A percentile compares a stretch with the other conserved stretches of the same genome.
Conservation (phyloP, 37 sponge, comb jelly and placozoan genomes). For the Ephydatia muelleri region DNA sequence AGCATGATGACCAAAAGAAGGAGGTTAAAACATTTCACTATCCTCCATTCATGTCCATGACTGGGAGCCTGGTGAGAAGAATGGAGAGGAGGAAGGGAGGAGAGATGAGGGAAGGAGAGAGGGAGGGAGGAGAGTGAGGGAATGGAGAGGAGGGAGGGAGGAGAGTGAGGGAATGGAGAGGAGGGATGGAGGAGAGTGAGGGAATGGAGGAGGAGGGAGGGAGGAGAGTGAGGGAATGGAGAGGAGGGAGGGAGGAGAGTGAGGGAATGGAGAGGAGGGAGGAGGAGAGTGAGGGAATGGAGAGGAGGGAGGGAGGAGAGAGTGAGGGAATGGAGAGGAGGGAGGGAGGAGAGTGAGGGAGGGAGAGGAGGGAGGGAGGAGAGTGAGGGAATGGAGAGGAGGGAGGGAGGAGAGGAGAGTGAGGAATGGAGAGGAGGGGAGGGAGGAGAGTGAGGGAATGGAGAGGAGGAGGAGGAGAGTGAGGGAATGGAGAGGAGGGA, state of each 20-base stretch:
- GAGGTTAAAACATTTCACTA: neutral
- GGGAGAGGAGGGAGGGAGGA: no score
- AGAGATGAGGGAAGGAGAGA: neutral
- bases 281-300: no score
- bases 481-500: neutral
- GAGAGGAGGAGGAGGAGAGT: neutral
- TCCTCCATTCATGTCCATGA: neutral
- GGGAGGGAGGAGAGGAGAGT: neutral
- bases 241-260: conserved; percentile 3
- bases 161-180: neutral
- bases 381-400: neutral
- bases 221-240: neutral
- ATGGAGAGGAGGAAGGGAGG: neutral
- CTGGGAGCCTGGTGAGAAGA: neutral
- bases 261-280: conserved; percentile 2
- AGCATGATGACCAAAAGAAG: neutral
- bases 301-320: no score
- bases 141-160: neutral
- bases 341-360: neutral
- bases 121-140: conserved; percentile 14
- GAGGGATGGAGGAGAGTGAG: conserved; percentile 1
- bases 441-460: neutral
- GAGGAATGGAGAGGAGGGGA: conserved; percentile 14
- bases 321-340: neutral
- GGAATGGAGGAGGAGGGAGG: conserved; percentile 5